Evolutionary conservation across 2,113 vertebrate species (phyloP).

Genomic region (Lethenteron camtschaticum): DNA sequence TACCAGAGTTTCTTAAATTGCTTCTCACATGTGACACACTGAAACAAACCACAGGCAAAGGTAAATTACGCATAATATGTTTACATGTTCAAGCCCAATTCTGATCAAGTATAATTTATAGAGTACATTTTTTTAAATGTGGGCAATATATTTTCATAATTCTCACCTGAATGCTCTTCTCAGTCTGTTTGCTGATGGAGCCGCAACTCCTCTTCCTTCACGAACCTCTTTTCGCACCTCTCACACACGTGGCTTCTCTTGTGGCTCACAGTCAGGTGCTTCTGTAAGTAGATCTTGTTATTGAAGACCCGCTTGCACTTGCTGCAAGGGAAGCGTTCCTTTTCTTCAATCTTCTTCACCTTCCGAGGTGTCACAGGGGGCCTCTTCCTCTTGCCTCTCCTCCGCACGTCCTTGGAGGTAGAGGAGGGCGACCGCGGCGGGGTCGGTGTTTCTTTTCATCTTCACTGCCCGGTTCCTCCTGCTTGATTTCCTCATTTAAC

Average conservation of each 20-base stretch:
- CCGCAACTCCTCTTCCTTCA: constrained; percentile 90
- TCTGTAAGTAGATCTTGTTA: constrained; percentile 98
- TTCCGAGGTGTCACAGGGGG: constrained; percentile 23
- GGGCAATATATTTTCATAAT: no score
- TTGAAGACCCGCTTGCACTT: constrained; percentile 96
- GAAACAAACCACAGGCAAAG: constrained; percentile 15
- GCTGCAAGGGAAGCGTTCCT: constrained; percentile 80
- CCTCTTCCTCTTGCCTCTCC: constrained; percentile 10
- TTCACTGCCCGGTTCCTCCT: constrained; percentile 32
- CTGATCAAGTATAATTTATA: background rate
- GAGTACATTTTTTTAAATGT: no score
- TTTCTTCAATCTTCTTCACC: constrained; percentile 49
- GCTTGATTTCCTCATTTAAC: constrained; percentile 28
- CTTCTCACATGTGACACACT: constrained; percentile 95
- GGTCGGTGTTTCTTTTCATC: constrained; percentile 9
- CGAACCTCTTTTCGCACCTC: constrained; percentile 97
- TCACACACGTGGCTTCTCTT: constrained; percentile 97
- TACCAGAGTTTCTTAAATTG: constrained; percentile 99
- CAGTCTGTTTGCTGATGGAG: constrained; percentile 98
- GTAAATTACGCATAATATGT: constrained; percentile 9
- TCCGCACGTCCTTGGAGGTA: constrained; percentile 9
- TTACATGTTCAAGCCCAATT: background rate
- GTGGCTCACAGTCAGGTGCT: constrained; percentile 98
- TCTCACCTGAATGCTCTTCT: constrained; percentile 95
- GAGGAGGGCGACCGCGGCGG: constrained; percentile 12